Evolutionary conservation across 2,797 vertebrate genomes (phyloP), one percentile per base, ranked within the genome.

Genomic region (Cygnus olor): DNA sequence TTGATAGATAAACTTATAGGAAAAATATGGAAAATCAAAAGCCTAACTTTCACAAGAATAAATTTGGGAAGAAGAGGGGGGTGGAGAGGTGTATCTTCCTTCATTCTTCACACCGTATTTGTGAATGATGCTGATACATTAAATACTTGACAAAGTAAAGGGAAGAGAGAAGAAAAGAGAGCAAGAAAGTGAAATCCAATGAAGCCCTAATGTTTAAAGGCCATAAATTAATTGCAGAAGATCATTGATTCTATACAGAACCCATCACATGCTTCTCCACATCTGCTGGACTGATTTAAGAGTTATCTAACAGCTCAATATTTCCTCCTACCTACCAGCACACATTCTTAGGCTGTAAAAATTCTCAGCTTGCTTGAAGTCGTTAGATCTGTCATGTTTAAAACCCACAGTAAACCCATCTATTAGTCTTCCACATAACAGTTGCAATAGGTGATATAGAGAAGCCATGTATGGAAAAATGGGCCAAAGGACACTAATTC

Each of bases 61-160:
- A 34, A 30, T 7, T 6, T 0, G 5, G 1, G 2, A 38, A 38
- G 11, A 2, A 13, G 49, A 8, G 8, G 4, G 1, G 0, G 14
- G 1, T 38, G 38, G 10, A 38, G 7, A 15, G 53, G 27, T 54
- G 16, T 16, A 79, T 17, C 30, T 34, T 32, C 28, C 38, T 60
- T 60, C 15, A 18, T 76, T 72, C 17, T 86, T 76, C 32, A 61
- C 2, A 12, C 4, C 34, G 0, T 22, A 53, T 79, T 88, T 89
- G n/a, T 57, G 27, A 81, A 69, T 25, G 4, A 56, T 89, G 11
- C 4, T 20, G 11, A 44, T 40, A 25, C 0, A 0, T 74, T 30
- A 63, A 69, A 51, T 27, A n/a, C 8, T 36, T 78, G 25, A 88
- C 7, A 80, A 93, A 80, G 45, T 57, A 53, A 78, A 70, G 15